Evolutionary conservation across 2,888 invertebrate species (phyloP).

Genomic region (Abrostola triplasia): DNA sequence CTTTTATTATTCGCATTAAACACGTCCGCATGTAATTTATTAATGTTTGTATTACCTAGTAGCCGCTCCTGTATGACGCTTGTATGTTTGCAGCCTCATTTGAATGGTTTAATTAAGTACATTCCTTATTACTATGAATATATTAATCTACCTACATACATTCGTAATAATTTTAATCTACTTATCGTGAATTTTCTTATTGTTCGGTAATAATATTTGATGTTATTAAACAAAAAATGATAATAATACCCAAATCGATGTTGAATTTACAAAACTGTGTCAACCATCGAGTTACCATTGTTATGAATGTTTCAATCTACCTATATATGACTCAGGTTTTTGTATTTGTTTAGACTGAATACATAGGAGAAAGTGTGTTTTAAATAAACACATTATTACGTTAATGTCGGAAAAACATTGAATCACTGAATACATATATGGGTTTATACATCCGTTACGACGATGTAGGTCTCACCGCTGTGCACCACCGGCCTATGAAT

Average conservation of each 20-base stretch:
- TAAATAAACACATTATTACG: conserved; percentile 21
- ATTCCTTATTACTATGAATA: not conserved
- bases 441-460: conserved; percentile 39
- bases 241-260: conserved; percentile 16
- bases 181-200: not conserved
- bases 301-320: conserved; percentile 15
- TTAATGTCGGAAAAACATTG: conserved; percentile 8
- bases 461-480: conserved; percentile 50
- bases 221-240: conserved; percentile 12
- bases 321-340: conserved; percentile 16
- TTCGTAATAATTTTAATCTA: no score
- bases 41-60: conserved; percentile 22
- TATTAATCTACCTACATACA: no score
- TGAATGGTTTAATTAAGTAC: not conserved
- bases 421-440: conserved; percentile 1
- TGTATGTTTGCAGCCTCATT: conserved; percentile 4
- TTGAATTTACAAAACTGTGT: conserved; percentile 22
- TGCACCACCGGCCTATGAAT: conserved; percentile 68
- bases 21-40: conserved; percentile 13
- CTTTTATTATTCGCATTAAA: not conserved
- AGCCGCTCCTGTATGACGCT: conserved; percentile 27
- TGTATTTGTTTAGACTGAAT: conserved; percentile 18
- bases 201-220: conserved; percentile 7
- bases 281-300: conserved; percentile 11
- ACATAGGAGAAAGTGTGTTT: not conserved